Base-by-base conservation (phyloP, 2,888 invertebrate genomes). In the Corbicula japonica region DNA sequence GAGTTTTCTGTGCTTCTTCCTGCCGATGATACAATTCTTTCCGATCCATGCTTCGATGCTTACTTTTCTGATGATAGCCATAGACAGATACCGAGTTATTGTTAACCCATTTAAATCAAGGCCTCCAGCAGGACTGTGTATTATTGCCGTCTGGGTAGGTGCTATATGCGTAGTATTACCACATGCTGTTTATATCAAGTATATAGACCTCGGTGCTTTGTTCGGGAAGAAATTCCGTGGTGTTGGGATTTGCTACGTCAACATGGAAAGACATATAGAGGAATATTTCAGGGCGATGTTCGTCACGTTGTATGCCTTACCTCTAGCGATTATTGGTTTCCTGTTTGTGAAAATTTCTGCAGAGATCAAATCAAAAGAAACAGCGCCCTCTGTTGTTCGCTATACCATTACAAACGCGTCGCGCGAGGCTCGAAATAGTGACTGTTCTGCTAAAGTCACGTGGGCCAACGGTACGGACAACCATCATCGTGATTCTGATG, bases 11-110 rank as follows among this genome's bases (percentile, higher is more conserved):
- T 96, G 96, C 93, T 96, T 95, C 90, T 95, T 96, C 90, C 91
- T 96, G 84, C 96, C 96, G 0, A 96, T 96, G 95, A 90, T 96
- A 86, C 96, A 96, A 95, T 96, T 96, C 89, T 95, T 96, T 85
- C 96, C 96, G 1, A 92, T 96, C 66, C 96, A 96, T 91, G 96
- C 95, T 63, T 95, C 95, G 26, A 96, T 96, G 94, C 94, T 96
- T 91, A 96, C 96, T 38, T 95, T 96, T 89, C 93, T 96, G 30
- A 93, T 96, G 87, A 95, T 96, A 83, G 96, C 96, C 28, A 95
- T 95, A 93, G 96, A 96, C 93, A 94, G 96, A 79, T 96, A 95
- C 93, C 94, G 96, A 60, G 94, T 95, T 89, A 93, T 96, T 30
- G 94, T 95, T 75, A 95, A 96, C 91, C 96, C 96, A 4, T 94